Conservation (phyloP, 2,113 vertebrate genomes). For the Nothoprocta perdicaria region DNA sequence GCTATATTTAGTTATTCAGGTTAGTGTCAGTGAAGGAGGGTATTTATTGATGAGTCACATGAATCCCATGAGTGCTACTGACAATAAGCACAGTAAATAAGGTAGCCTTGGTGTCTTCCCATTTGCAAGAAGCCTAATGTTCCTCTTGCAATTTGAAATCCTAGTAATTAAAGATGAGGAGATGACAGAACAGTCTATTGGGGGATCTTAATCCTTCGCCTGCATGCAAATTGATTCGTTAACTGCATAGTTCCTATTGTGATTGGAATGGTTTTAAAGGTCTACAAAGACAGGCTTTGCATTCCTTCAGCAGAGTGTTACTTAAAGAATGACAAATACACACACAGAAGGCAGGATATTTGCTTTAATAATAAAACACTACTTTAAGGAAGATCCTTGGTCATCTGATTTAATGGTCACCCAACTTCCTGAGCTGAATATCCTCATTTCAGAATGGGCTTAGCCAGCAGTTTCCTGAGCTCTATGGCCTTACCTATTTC, state of each 20-base stretch:
- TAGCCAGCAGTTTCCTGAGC: conserved; percentile 82
- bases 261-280: not conserved
- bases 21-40: not conserved
- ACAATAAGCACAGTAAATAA: not conserved
- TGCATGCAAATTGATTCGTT: not conserved
- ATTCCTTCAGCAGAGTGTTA: not conserved
- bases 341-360: not conserved
- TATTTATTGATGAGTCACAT: not conserved
- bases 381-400: conserved; percentile 75
- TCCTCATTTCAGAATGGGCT: conserved; percentile 79
- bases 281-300: not conserved
- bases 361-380: not conserved
- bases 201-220: not conserved
- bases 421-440: conserved; percentile 81
- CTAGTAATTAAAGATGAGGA: not conserved
- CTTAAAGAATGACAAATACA: not conserved
- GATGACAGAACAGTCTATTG: not conserved
- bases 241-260: not conserved
- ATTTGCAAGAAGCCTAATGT: not conserved
- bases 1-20: not conserved
- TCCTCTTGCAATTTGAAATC: not conserved
- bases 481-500: conserved; percentile 84
- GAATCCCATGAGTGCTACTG: not conserved
- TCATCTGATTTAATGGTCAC: conserved; percentile 82
- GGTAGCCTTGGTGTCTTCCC: not conserved